phyloP scores from a whole-genome alignment of 2,113 vertebrate genomes.

The Setophaga petechia region DNA sequence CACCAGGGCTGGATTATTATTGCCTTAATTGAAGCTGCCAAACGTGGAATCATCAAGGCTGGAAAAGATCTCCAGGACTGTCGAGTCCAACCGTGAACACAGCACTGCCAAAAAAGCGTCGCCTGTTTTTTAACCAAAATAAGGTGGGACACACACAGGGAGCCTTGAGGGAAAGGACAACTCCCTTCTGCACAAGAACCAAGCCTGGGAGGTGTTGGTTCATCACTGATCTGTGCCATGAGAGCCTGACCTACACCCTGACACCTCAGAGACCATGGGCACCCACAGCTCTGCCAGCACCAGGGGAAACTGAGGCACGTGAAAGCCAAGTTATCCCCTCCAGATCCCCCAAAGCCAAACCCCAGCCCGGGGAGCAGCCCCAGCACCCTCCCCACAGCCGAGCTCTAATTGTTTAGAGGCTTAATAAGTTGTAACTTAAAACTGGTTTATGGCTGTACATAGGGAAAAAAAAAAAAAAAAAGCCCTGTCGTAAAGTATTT shows the following conservation, averaged over 20 bases:
- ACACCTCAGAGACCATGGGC: not conserved
- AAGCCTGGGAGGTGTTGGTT: not conserved
- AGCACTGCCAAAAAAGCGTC: not conserved
- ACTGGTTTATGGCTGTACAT: constrained; percentile 54
- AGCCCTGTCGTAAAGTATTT: constrained; percentile 55
- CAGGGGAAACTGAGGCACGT: not conserved
- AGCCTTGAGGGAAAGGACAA: not conserved
- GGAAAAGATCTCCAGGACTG: not conserved
- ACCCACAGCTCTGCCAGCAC: not conserved
- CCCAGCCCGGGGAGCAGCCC: not conserved
- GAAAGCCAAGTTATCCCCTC: not conserved
- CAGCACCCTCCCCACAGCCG: not conserved
- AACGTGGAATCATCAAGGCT: not conserved
- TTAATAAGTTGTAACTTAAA: constrained; percentile 66
- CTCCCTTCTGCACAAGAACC: not conserved
- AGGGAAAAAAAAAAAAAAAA: not conserved
- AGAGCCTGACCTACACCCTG: not conserved
- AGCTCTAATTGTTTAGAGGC: constrained; percentile 51
- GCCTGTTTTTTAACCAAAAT: not conserved
- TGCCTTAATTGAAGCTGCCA: not conserved
- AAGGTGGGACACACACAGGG: not conserved
- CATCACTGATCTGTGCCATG: not conserved
- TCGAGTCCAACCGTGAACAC: rapidly evolving
- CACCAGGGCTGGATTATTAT: not conserved
- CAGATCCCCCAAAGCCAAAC: not conserved